Conservation (phyloP, 2,888 invertebrate species). For the Lamellibrachia satsuma region DNA sequence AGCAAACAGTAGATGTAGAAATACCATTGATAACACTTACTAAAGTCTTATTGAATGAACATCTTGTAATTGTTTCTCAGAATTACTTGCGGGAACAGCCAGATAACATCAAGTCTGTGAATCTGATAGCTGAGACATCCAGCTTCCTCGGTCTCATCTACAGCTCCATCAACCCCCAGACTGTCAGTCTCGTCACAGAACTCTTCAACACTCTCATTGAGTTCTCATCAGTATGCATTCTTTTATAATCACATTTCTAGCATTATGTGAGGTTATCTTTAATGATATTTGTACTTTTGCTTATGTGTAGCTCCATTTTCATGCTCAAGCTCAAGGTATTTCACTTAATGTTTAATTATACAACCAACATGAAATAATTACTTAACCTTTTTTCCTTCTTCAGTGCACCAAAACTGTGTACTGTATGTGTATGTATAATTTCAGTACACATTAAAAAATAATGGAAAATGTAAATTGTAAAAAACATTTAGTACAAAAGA, state of each 20-base stretch:
- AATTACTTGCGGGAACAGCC: slow-evolving; percentile 64
- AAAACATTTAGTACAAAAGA: not conserved
- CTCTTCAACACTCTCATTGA: slow-evolving; percentile 63
- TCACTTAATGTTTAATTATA: too few relatives aligned
- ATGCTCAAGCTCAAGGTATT: too few relatives aligned
- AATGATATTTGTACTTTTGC: not conserved
- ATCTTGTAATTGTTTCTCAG: slow-evolving; percentile 44
- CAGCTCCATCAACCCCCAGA: slow-evolving; percentile 55
- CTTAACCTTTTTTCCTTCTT: too few relatives aligned
- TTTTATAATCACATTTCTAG: not conserved
- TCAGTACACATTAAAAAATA: too few relatives aligned
- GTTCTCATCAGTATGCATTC: slow-evolving; percentile 52
- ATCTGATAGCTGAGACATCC: slow-evolving; percentile 61
- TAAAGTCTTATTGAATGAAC: slow-evolving; percentile 61
- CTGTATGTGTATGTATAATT: too few relatives aligned
- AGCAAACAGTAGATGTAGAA: too few relatives aligned
- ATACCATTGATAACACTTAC: not conserved
- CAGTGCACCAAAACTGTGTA: too few relatives aligned
- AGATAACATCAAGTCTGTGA: slow-evolving; percentile 65
- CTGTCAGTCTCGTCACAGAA: slow-evolving; percentile 56
- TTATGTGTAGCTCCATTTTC: too few relatives aligned
- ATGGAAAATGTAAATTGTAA: not conserved
- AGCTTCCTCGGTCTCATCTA: slow-evolving; percentile 61
- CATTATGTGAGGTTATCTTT: not conserved
- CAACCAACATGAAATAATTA: too few relatives aligned